Base-by-base conservation (phyloP, 2,113 vertebrate species). In the Nannospalax galili region DNA sequence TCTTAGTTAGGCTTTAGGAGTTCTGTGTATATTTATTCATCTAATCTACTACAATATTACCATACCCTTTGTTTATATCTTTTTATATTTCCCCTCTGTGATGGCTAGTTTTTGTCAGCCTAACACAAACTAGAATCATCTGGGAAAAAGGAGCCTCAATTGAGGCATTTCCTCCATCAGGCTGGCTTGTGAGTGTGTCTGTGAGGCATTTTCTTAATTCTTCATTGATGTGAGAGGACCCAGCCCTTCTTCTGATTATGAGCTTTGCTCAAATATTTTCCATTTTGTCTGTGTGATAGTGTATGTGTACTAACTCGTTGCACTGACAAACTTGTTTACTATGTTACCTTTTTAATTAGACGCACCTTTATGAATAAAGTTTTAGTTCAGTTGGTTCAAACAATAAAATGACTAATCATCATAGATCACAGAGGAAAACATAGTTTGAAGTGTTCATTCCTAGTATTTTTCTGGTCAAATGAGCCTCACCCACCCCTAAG, bases 311-410 rank as follows among this genome's bases (percentile, higher is more conserved):
- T 85, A 73, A 90, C 10, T 85, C 12, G 65, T 69, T 87, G 72
- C 40, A 80, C 20, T 73, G 92, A 84, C 1, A 79, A 67, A 72
- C 2, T 92, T 93, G 60, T n/a, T 89, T 86, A 73, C 30, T 60
- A 6, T 9, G 79, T 40, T 90, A 92, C 7, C n/a, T 58, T 90
- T 96, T 95, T 77, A 90, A 77, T 82, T 84, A 77, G 52, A 70
- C 85, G 58, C 92, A 28, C 4, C 45, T 58, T 74, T 88, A 30
- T 45, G 85, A 84, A 26, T 77, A 81, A 92, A 91, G 80, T 74
- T 58, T 92, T 37, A 92, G 20, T 91, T 96, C 30, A 60, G 35
- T 1, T 28, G 19, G 72, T 22, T 95, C 91, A 94, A 89, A 94
- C 32, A 74, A 84, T 62, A 85, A 74, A 90, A 73, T 62, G 2